Base-by-base conservation (phyloP, 2,888 invertebrate species). In the Esperia sulphurella region DNA sequence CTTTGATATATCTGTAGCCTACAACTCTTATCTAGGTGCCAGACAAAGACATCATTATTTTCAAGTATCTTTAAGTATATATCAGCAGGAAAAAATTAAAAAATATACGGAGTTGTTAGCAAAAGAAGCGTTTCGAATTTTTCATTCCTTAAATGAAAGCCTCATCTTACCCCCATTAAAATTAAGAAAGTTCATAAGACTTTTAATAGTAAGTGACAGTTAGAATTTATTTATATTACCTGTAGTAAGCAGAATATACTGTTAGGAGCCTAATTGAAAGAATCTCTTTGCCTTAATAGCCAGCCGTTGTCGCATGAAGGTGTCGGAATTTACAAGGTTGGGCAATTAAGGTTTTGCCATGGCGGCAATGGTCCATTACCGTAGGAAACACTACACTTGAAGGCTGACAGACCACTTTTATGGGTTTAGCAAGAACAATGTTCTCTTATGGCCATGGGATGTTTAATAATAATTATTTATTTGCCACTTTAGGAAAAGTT, bases 311-410 rank as follows among this genome's bases (percentile, higher is more conserved):
- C 40, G 40, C 21, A 37, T 1, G 12, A 28, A 28, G 40, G 40
- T 40, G 28, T 40, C 40, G n/a, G 40, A 21, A 40, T 40, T 40
- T 40, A 40, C 40, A 40, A 40, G 40, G 40, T 40, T 28, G 9
- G 13, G 40, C 13, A 40, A 40, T 40, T 40, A 40, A 21, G 40
- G 40, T 3, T 13, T 14, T 35, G n/a, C 28, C 10, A 13, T 39
- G 12, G 21, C 14, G 40, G 40, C 8, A 14, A 39, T 14, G 14
- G 40, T 13, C 40, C 40, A 40, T 40, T 40, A 40, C 12, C 14
- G 39, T 31, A 7, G 4, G 31, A 31, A 31, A 31, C 31, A 10
- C 31, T 9, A 31, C 31, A 31, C 31, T 31, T 31, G 31, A 31
- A 31, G 31, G 31, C 10, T 7, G 31, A 31, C 5, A 5, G 21